Conservation (phyloP, 2,888 invertebrate genomes). For the Microctonus brassicae region DNA sequence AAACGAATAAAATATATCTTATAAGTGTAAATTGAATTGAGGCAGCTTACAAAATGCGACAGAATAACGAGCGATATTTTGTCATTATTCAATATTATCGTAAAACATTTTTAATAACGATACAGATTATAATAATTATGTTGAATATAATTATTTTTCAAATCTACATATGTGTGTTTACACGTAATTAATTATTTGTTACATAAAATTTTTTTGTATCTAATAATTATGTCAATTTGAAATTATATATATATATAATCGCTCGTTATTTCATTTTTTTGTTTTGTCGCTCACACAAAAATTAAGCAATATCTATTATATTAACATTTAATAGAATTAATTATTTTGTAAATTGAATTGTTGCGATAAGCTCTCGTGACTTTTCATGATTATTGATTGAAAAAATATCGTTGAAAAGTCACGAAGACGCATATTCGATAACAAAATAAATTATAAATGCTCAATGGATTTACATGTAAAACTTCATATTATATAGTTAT, state of each 20-base stretch:
- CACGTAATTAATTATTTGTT: neutral
- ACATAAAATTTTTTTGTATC: neutral
- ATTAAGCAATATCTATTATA: neutral
- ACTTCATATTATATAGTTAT: constrained; percentile 11
- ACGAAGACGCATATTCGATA: constrained; percentile 44
- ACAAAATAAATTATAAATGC: constrained; percentile 4
- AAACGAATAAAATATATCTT: neutral
- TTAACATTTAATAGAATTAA: neutral
- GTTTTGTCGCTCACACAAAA: neutral
- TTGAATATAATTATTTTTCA: neutral
- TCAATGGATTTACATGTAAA: constrained; percentile 17
- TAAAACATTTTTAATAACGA: neutral
- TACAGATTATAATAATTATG: neutral
- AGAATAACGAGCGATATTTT: constrained; percentile 4
- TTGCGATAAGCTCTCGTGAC: constrained; percentile 48
- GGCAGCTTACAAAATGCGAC: constrained; percentile 1
- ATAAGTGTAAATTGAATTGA: neutral
- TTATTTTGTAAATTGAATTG: constrained; percentile 12
- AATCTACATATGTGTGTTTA: neutral
- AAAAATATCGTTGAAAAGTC: constrained; percentile 51
- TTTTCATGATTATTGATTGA: constrained; percentile 40
- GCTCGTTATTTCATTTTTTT: neutral
- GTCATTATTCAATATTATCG: neutral
- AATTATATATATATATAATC: neutral
- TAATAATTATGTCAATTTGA: neutral